These are phyloP conservation scores for Sinohyriopsis cumingii DNA, from an alignment of 2,888 invertebrate species.

Conservation along the genomic window DNA sequence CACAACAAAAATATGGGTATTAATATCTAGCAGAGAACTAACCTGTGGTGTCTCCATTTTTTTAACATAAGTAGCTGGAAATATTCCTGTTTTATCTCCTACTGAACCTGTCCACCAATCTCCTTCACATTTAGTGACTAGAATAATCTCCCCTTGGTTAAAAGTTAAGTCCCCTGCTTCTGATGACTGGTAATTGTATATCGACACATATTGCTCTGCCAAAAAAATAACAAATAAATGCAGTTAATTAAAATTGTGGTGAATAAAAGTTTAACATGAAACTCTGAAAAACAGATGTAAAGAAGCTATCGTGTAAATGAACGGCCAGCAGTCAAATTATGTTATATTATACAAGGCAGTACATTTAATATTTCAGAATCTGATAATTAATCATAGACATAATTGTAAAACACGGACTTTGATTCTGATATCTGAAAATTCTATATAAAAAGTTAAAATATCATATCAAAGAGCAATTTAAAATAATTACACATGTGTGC, in stretches of 20 bases:
- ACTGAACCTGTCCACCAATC: slow-evolving; percentile 99
- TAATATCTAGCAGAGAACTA: slow-evolving; percentile 3
- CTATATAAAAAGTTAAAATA: no score
- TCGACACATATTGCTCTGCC: slow-evolving; percentile 63
- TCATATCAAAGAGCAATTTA: no score
- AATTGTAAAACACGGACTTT: no score
- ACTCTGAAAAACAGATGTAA: no score
- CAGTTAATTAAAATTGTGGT: neutral
- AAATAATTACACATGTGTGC: no score
- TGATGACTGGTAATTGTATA: slow-evolving; percentile 64
- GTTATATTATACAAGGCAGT: no score
- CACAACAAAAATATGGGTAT: no score
- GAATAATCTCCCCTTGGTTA: slow-evolving; percentile 87
- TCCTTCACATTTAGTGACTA: slow-evolving; percentile 90
- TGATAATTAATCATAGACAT: no score
- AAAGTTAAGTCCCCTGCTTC: slow-evolving; percentile 94
- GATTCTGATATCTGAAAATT: no score
- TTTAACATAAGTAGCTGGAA: slow-evolving; percentile 95
- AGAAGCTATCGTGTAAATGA: no score
- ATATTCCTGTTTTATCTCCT: slow-evolving; percentile 89
- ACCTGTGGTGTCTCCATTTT: slow-evolving; percentile 62
- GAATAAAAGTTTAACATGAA: neutral
- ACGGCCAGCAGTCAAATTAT: no score
- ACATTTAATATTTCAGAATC: no score
- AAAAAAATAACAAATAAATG: slow-evolving; percentile 3